Evolutionary conservation across 1,140 invertebrate genomes (phyloP).

Genomic region (Eriosoma lanigerum): DNA sequence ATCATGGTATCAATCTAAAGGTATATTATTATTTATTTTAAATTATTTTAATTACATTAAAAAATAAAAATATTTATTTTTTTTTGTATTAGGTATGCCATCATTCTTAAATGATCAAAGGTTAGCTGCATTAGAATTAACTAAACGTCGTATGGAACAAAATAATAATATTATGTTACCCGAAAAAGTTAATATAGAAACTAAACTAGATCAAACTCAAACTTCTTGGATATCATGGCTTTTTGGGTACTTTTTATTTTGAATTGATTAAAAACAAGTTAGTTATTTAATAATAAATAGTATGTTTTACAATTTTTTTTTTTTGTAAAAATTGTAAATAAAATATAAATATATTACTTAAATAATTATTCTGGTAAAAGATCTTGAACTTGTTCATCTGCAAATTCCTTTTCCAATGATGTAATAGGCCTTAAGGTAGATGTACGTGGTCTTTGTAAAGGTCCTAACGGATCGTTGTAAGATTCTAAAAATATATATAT

Average conservation of each 20-base stretch:
- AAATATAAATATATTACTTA: background rate
- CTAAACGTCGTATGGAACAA: conserved; percentile 31
- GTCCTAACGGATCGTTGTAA: conserved; percentile 76
- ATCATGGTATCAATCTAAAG: conserved; percentile 54
- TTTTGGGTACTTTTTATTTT: conserved; percentile 47
- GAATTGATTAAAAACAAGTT: background rate
- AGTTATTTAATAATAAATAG: conserved; percentile 38
- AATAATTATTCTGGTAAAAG: conserved; percentile 62
- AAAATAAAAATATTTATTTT: background rate
- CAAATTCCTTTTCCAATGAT: conserved; percentile 75
- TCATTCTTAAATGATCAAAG: conserved; percentile 52
- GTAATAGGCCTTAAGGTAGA: conserved; percentile 62
- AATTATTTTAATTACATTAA: background rate
- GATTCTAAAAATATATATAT: conserved; percentile 40
- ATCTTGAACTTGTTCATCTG: conserved; percentile 77
- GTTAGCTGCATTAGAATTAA: conserved; percentile 52
- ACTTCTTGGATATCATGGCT: conserved; percentile 45
- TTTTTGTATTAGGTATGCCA: conserved; percentile 51
- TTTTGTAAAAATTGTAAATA: conserved; percentile 20
- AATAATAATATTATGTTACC: background rate
- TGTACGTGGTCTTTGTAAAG: conserved; percentile 76
- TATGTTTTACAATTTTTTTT: background rate
- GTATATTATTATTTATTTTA: conserved; percentile 47
- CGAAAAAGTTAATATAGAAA: conserved; percentile 19
- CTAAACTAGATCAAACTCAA: conserved; percentile 18